phyloP scores from a whole-genome alignment of 2,113 vertebrate species.

The Pollimyrus isidori region DNA sequence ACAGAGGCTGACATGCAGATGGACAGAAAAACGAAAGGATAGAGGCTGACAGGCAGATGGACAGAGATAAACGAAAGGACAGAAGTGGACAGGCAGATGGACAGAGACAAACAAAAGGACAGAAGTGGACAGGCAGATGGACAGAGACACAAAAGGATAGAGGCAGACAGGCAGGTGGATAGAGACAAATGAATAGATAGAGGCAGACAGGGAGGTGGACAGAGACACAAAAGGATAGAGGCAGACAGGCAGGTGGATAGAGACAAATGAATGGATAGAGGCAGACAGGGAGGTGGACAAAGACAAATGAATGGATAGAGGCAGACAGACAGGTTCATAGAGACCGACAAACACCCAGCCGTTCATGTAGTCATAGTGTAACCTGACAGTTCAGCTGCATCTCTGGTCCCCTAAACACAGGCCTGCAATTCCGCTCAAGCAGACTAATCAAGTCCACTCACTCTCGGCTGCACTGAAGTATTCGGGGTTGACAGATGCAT shows the following conservation, averaged over 20 bases:
- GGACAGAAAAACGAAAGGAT: not conserved
- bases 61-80: no score
- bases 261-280: no score
- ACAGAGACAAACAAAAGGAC: no score
- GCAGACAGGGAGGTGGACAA: no score
- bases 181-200: no score
- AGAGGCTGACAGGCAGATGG: not conserved
- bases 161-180: no score
- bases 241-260: no score
- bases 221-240: no score
- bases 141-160: not conserved
- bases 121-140: not conserved
- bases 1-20: not conserved
- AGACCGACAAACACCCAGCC: not conserved
- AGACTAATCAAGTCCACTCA: constrained; percentile 50
- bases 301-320: no score
- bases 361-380: not conserved
- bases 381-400: not conserved
- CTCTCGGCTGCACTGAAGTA: constrained; percentile 97
- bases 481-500: constrained; percentile 94
- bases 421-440: not conserved
- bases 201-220: no score
- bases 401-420: not conserved
- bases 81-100: no score
- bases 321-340: no score